Base-by-base conservation (phyloP, 2,888 invertebrate genomes). In the Lagria hirta region DNA sequence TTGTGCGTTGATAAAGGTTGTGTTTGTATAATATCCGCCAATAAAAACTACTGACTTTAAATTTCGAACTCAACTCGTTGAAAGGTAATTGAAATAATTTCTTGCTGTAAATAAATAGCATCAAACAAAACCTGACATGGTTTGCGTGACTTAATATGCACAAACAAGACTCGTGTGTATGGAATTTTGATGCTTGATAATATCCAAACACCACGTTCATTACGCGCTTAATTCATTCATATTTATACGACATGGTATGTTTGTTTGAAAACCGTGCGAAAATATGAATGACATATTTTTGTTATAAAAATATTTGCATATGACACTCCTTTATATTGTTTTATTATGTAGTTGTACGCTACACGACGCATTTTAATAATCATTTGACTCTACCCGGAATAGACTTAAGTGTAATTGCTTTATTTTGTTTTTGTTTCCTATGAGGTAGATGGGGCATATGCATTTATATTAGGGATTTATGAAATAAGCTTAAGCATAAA, bases 221-320 rank as follows among this genome's bases (percentile, higher is more conserved):
- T 38, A 35, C 43, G 17, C 26, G 27, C 27, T 28, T 29, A 41
- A 29, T 47, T 37, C 49, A 52, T 52, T 46, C 41, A 49, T 52
- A 49, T 52, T 52, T 52, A 44, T 47, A 37, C 23, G 37, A 43
- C 42, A 28, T 41, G 52, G 48, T 34, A 51, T 49, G 47, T 18
- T n/a, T n/a, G n/a, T n/a, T 29, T 20, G 32, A 16, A 24, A 33
- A 48, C 46, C 54, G 52, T 54, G 54, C 54, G 54, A 54, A 54
- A 54, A 52, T 54, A 54, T 54, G 54, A 54, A 54, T 54, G 54
- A 52, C 52, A 54, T 52, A 52, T 51, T 52, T 54, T 38, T 48
- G 46, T 42, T 43, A 40, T 48, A 33, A n/a, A n/a, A n/a, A 51
- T 45, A 48, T 50, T 50, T 40, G 48, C 48, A 51, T 49, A 45